Evolutionary conservation across 2,797 vertebrate genomes (phyloP).

Genomic region (Microtus obscurus): DNA sequence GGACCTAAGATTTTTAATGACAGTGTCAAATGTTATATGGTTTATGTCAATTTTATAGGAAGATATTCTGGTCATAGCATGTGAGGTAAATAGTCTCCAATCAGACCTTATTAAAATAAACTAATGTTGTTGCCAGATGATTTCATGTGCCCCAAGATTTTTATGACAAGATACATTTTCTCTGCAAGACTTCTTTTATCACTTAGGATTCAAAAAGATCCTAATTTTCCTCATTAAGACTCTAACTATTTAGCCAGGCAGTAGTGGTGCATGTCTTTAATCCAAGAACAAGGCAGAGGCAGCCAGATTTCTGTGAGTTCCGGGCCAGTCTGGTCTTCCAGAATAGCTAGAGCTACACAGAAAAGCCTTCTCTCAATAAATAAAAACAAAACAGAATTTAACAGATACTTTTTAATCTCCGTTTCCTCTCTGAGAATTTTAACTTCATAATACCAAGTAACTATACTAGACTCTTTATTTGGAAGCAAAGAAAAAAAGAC

Average conservation of each 20-base stretch:
- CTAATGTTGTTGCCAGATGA: neutral
- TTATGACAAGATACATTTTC: neutral
- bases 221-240: constrained; percentile 31
- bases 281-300: neutral
- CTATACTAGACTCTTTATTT: constrained; percentile 45
- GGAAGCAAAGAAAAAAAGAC: constrained; percentile 47
- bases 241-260: neutral
- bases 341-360: neutral
- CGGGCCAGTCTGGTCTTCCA: neutral
- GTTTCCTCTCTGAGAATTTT: constrained; percentile 57
- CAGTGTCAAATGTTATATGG: constrained; percentile 11
- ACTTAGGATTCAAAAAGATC: neutral
- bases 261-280: neutral
- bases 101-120: constrained; percentile 50
- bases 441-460: constrained; percentile 22
- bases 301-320: neutral
- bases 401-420: neutral
- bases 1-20: neutral
- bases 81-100: constrained; percentile 39
- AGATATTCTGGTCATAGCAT: constrained; percentile 27
- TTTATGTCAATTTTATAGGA: constrained; percentile 48
- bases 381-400: constrained; percentile 33
- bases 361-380: neutral
- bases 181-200: neutral
- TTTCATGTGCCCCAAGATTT: neutral